Percentiles rank a stretch among this genome's conserved stretches.
phyloP scores from a whole-genome alignment of 2,888 invertebrate genomes.

The Eubasilissa splendida region DNA sequence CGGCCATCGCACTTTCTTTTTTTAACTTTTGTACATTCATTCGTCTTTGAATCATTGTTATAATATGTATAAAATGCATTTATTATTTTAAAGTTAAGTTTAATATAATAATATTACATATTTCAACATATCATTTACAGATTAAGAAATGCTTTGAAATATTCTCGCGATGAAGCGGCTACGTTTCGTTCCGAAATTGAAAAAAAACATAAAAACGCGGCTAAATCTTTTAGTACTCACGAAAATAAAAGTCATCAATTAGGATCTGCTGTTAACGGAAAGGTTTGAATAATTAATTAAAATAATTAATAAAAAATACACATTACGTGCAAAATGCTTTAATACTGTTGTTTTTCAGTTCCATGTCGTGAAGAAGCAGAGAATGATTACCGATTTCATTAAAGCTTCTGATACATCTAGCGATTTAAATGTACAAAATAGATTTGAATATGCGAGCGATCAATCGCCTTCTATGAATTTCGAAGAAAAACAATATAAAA shows the following conservation, averaged over 20 bases:
- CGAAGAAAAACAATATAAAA: not conserved
- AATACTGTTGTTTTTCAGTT: not conserved
- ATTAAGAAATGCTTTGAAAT: constrained; percentile 47
- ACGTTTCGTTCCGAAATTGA: constrained; percentile 20
- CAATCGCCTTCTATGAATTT: not conserved
- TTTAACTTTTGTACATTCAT: not conserved
- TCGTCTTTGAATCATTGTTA: not conserved
- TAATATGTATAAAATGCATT: too few relatives aligned
- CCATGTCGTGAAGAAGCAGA: not conserved
- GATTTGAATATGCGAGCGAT: not conserved
- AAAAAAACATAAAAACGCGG: not conserved
- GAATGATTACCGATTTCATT: constrained; percentile 31
- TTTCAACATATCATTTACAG: constrained; percentile 37
- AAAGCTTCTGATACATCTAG: constrained; percentile 3
- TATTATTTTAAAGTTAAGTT: not conserved
- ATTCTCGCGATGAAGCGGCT: constrained; percentile 48
- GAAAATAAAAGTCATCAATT: not conserved
- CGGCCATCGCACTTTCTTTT: constrained; percentile 68
- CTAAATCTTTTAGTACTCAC: not conserved
- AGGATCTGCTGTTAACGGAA: not conserved
- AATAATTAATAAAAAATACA: not conserved
- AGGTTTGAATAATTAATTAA: not conserved
- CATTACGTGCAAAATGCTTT: not conserved
- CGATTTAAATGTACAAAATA: not conserved
- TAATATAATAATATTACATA: not conserved